Percentiles rank a stretch among this genome's conserved stretches.
Conservation (phyloP, 2,113 vertebrate species). For the Protobothrops mucrosquamatus region DNA sequence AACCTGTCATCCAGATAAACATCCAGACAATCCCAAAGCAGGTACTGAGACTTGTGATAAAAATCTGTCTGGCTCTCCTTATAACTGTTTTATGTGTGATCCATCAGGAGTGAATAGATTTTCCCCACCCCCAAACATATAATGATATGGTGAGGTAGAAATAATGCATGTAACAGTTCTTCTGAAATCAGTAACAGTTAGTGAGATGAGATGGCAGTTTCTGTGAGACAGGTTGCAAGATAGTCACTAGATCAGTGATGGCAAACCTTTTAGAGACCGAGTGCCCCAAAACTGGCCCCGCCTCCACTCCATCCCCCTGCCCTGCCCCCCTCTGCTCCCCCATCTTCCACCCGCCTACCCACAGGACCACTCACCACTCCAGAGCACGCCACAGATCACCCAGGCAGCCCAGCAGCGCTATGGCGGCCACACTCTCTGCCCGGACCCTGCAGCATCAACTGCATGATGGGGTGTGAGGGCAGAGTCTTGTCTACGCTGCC, state of each 20-base stretch:
- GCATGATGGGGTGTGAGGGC: too few species aligned
- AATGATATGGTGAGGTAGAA: not conserved
- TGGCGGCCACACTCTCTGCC: too few species aligned
- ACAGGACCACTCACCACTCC: too few species aligned
- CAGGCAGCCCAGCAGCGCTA: too few species aligned
- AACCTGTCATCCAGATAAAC: constrained; percentile 95
- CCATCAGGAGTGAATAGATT: not conserved
- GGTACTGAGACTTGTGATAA: constrained; percentile 67
- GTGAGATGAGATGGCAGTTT: not conserved
- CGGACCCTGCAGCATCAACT: too few species aligned
- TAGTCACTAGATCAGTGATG: not conserved
- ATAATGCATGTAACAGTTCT: not conserved
- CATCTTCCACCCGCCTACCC: too few species aligned
- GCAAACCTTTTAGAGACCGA: too few species aligned
- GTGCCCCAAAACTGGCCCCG: too few species aligned
- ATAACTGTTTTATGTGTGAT: accelerated
- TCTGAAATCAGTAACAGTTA: not conserved
- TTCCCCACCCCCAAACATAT: not conserved
- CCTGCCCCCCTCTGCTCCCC: too few species aligned
- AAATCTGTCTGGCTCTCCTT: not conserved
- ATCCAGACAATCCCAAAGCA: constrained; percentile 92
- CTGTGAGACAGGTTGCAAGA: not conserved
- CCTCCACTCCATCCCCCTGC: too few species aligned
- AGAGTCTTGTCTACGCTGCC: too few species aligned
- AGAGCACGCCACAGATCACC: too few species aligned